These are phyloP conservation scores for Cecropterus lyciades DNA, from an alignment of 1,140 invertebrate species.

Conservation along the genomic window DNA sequence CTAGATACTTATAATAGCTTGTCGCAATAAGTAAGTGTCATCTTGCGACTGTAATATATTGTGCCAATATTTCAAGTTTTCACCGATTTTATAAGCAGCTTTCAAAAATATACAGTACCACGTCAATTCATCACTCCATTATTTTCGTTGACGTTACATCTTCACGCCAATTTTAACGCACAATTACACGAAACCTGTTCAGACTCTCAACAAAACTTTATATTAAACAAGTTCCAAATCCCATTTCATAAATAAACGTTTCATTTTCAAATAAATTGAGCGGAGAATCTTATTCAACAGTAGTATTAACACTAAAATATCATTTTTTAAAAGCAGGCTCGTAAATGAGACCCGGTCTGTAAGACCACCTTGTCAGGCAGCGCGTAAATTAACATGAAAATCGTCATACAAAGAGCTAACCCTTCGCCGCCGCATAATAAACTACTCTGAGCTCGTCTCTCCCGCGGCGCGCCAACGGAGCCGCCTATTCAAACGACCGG, in stretches of 20 bases:
- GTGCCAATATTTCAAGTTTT: not conserved
- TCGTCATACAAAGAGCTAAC: constrained; percentile 76
- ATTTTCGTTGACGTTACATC: constrained; percentile 23
- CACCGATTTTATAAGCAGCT: not conserved
- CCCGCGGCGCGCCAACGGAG: constrained; percentile 63
- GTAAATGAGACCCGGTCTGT: constrained; percentile 44
- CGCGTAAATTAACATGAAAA: constrained; percentile 80
- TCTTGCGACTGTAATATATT: not conserved
- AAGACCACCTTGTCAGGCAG: constrained; percentile 75
- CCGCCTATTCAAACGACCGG: constrained; percentile 72
- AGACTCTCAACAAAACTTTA: constrained; percentile 35
- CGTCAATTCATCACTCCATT: constrained; percentile 17
- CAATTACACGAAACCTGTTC: constrained; percentile 37
- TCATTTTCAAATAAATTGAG: constrained; percentile 59
- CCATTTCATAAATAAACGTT: constrained; percentile 43
- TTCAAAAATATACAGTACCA: constrained; percentile 20
- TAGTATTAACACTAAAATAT: constrained; percentile 77
- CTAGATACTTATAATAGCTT: constrained; percentile 2
- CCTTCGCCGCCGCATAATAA: constrained; percentile 74
- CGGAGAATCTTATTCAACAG: constrained; percentile 53
- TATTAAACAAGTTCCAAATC: constrained; percentile 40
- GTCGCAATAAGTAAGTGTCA: not conserved
- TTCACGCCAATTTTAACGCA: constrained; percentile 26
- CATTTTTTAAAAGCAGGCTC: constrained; percentile 62
- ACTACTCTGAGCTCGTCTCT: constrained; percentile 52